Evolutionary conservation across 1,140 invertebrate genomes (phyloP).

Genomic region (Drosophila lacteicornis): DNA sequence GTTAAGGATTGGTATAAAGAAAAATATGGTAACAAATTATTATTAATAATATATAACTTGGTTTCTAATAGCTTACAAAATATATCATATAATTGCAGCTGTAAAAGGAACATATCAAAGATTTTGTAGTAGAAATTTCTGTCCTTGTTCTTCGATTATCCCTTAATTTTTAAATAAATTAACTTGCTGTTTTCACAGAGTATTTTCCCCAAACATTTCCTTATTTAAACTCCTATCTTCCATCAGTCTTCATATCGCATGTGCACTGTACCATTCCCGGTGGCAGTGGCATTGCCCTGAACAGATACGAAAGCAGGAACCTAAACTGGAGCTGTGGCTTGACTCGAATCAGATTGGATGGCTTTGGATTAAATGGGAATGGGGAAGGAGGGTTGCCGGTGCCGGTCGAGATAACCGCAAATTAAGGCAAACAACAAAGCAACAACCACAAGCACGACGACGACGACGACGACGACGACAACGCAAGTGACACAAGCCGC

Average conservation of each 20-base stretch:
- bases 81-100: neutral
- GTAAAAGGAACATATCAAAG: too few species aligned
- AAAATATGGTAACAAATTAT: too few species aligned
- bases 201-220: neutral
- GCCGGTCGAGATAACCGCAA: conserved; percentile 61
- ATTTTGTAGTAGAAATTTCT: accelerated
- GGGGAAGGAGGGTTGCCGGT: conserved; percentile 12
- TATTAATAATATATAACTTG: neutral
- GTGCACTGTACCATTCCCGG: conserved; percentile 1
- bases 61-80: neutral
- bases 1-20: too few species aligned
- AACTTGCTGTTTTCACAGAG: neutral
- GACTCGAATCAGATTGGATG: conserved; percentile 45
- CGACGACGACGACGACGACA: conserved; percentile 9
- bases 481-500: conserved; percentile 28
- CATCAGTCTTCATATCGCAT: conserved; percentile 7
- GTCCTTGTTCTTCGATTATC: neutral
- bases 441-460: conserved; percentile 20
- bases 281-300: conserved; percentile 6
- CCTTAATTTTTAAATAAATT: neutral
- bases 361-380: conserved; percentile 29
- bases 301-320: conserved; percentile 10
- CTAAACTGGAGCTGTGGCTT: conserved; percentile 20
- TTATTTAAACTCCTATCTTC: conserved; percentile 2
- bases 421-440: conserved; percentile 71